A percentile compares a stretch with the other conserved stretches of the same genome.
These are phyloP conservation scores for Dromius quadrimaculatus DNA, from an alignment of 2,888 invertebrate genomes.

Conservation along the genomic window DNA sequence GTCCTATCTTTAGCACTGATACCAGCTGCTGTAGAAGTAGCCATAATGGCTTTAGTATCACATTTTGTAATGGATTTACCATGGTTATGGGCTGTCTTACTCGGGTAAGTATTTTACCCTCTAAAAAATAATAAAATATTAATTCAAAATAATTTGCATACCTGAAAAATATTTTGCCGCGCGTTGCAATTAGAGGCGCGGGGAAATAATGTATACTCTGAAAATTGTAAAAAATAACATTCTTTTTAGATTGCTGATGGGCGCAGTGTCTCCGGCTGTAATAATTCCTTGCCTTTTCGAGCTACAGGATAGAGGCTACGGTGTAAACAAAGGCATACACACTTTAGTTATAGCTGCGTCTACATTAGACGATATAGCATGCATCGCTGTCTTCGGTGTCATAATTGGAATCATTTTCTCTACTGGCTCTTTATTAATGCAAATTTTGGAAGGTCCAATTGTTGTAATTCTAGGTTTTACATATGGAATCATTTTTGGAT, in stretches of 20 bases:
- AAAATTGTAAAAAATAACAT: too few species aligned
- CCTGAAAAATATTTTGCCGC: too few species aligned
- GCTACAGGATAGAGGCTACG: slow-evolving; percentile 74
- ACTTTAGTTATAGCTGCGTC: slow-evolving; percentile 79
- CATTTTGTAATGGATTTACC: slow-evolving; percentile 72
- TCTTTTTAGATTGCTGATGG: slow-evolving; percentile 72
- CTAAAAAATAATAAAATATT: background rate
- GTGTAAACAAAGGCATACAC: slow-evolving; percentile 80
- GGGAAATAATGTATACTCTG: too few species aligned
- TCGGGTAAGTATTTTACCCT: slow-evolving; percentile 65
- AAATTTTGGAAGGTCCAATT: slow-evolving; percentile 71
- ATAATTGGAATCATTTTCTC: slow-evolving; percentile 75
- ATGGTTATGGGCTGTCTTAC: slow-evolving; percentile 72
- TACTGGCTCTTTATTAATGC: slow-evolving; percentile 67
- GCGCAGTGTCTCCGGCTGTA: slow-evolving; percentile 81
- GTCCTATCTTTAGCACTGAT: slow-evolving; percentile 71
- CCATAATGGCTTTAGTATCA: slow-evolving; percentile 68
- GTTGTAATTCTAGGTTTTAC: slow-evolving; percentile 73
- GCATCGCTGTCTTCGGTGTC: slow-evolving; percentile 80
- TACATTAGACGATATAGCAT: slow-evolving; percentile 81
- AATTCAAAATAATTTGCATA: too few species aligned
- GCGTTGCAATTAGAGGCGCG: too few species aligned
- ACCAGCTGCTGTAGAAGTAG: slow-evolving; percentile 73
- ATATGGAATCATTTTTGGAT: slow-evolving; percentile 73
- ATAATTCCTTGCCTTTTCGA: slow-evolving; percentile 77